Evolutionary conservation across 2,888 invertebrate genomes (phyloP), one percentile per base, ranked within the genome.

Genomic region (Papilio protenor): DNA sequence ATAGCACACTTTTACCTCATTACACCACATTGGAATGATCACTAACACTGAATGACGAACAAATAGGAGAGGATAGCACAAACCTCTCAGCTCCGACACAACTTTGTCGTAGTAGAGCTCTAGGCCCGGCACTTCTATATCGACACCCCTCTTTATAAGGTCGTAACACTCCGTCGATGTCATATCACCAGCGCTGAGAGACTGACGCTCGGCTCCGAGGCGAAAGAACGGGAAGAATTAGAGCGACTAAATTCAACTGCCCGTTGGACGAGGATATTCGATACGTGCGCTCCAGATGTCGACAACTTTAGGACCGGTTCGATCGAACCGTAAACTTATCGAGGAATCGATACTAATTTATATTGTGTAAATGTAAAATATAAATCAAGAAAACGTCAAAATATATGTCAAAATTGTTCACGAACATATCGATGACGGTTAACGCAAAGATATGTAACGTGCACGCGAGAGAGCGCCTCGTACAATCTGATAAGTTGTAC

Each of bases 61-160:
- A 47, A 74, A 47, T 45, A 61, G 64, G n/a, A 61, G 40, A 57
- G 27, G 27, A 47, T 82, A 73, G 55, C 80, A 92, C 92, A 85
- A 91, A 96, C 96, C 96, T 95, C 96, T 90, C 23, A 96, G 91
- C 87, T 96, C 95, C 80, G 90, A 83, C 79, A 96, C 95, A 78
- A 95, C 94, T 90, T 95, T 95, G 85, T 96, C 96, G 87, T 95
- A 96, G 87, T 95, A 96, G 81, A 91, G 89, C 79, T 95, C 95
- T 84, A 95, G 87, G 59, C 95, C 95, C 4, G 95, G 95, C 85
- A 95, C 94, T 87, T 95, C 95, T 33, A 93, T 92, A 82, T 94
- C 94, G 27, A 95, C 90, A 74, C 95, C 95, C 83, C 88, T 90
- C 87, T 92, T 93, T 85, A 95, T 95, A 83, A 95, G 89, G 85